These are phyloP conservation scores for Eulemur albifrons DNA, from an alignment of 2,797 vertebrate genomes.

Conservation along the genomic window DNA sequence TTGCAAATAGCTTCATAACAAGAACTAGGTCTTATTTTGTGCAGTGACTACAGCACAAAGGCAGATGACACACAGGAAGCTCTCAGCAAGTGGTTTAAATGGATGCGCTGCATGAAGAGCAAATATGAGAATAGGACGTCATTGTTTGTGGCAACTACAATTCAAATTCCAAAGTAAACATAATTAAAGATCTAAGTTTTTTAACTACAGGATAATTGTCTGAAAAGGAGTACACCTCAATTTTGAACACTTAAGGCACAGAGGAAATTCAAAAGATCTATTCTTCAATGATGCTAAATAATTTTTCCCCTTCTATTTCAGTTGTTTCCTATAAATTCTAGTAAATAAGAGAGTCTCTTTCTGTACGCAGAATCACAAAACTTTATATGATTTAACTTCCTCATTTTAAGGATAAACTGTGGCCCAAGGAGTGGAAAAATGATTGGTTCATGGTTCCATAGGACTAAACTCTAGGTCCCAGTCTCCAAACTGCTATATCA, in stretches of 20 bases:
- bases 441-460: not conserved
- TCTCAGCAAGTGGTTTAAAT: not conserved
- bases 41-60: not conserved
- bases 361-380: not conserved
- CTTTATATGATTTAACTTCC: not conserved
- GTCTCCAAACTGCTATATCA: not conserved
- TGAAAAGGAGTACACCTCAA: not conserved
- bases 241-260: not conserved
- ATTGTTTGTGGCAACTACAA: not conserved
- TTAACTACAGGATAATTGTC: not conserved
- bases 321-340: not conserved
- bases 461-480: not conserved
- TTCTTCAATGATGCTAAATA: not conserved
- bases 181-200: not conserved
- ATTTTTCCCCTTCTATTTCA: not conserved
- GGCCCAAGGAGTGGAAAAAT: not conserved
- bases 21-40: not conserved
- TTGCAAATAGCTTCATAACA: not conserved
- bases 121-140: not conserved
- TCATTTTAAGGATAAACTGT: not conserved
- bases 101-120: not conserved
- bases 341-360: not conserved
- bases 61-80: not conserved
- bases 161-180: not conserved
- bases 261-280: not conserved